Percentiles rank a stretch among this genome's conserved stretches.
Conservation (phyloP, 2,888 invertebrate genomes). For the Melanostoma scalare region DNA sequence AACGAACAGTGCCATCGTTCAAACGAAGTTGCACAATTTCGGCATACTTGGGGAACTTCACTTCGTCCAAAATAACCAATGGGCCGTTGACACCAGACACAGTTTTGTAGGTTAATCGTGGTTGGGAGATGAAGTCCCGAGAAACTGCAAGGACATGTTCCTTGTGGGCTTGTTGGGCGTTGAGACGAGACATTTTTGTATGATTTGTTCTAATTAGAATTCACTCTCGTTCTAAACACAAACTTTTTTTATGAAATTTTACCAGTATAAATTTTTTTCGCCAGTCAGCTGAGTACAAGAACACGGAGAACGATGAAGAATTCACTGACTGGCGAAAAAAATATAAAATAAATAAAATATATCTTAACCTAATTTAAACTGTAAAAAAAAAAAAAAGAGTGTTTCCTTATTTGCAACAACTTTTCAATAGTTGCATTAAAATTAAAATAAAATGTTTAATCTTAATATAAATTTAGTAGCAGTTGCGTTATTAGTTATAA, state of each 20-base stretch:
- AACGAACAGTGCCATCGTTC: conserved; percentile 97
- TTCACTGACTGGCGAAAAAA: conserved; percentile 75
- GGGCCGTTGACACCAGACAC: conserved; percentile 99
- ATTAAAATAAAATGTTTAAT: too few relatives aligned
- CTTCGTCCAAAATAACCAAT: conserved; percentile 98
- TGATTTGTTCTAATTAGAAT: conserved; percentile 71
- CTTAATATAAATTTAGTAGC: too few relatives aligned
- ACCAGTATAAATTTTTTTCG: conserved; percentile 56
- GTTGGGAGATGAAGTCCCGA: conserved; percentile 98
- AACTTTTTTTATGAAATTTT: conserved; percentile 58
- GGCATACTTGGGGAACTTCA: conserved; percentile 99
- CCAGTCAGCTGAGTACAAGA: conserved; percentile 76
- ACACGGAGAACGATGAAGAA: conserved; percentile 75
- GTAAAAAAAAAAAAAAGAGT: too few relatives aligned
- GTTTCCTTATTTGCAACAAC: too few relatives aligned
- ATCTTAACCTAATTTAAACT: too few relatives aligned
- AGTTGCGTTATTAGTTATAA: too few relatives aligned
- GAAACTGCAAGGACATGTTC: conserved; percentile 95
- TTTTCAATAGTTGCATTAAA: too few relatives aligned
- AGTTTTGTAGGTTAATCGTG: conserved; percentile 98
- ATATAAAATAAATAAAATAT: too few relatives aligned
- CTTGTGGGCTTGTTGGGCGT: conserved; percentile 85
- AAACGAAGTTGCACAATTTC: conserved; percentile 98
- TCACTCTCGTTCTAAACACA: conserved; percentile 58
- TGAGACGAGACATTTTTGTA: conserved; percentile 77